phyloP scores from a whole-genome alignment of 1,140 invertebrate species.

The Condylostylus longicornis region DNA sequence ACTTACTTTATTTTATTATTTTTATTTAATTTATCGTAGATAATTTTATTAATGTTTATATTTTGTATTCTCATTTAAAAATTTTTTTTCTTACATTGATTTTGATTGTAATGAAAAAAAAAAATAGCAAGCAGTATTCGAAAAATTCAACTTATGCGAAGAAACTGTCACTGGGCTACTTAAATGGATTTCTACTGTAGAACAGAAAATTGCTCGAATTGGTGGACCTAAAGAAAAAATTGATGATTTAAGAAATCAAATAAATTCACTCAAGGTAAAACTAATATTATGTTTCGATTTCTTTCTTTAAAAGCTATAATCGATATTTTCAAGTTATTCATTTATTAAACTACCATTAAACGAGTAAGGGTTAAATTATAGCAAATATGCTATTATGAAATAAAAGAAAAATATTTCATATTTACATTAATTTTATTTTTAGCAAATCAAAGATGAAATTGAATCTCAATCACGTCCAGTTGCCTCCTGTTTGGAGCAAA shows the following conservation, averaged over 20 bases:
- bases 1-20: no score
- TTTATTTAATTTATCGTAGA: neutral
- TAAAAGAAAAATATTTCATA: constrained; percentile 2
- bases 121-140: constrained; percentile 77
- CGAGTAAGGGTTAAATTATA: neutral
- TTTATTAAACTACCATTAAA: neutral
- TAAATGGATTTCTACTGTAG: constrained; percentile 74
- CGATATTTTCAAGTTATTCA: constrained; percentile 6
- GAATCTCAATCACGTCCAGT: constrained; percentile 74
- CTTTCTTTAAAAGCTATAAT: neutral
- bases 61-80: neutral
- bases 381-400: neutral
- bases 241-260: constrained; percentile 76
- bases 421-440: constrained; percentile 21
- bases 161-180: constrained; percentile 69
- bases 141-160: constrained; percentile 82
- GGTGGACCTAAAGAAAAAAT: constrained; percentile 76
- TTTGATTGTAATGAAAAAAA: neutral
- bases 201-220: constrained; percentile 74
- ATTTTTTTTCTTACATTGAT: neutral
- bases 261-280: constrained; percentile 70
- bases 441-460: constrained; percentile 84
- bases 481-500: constrained; percentile 76
- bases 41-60: neutral
- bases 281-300: no score